Percentiles rank a stretch among this genome's conserved stretches.
Conservation (phyloP, 2,797 vertebrate genomes). For the Malurus leucopterus region DNA sequence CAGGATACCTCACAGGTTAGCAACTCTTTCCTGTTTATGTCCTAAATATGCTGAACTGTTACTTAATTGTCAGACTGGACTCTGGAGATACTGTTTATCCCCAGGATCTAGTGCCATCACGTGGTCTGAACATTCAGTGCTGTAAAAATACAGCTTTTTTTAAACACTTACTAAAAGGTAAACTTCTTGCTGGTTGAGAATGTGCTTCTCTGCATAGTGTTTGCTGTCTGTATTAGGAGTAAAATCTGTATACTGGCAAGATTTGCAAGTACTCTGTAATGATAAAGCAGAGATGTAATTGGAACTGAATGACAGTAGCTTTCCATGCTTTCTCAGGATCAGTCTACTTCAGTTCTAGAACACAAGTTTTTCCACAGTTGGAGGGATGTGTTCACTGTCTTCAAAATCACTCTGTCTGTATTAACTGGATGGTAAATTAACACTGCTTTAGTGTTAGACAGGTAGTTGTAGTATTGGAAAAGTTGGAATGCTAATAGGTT, state of each 20-base stretch:
- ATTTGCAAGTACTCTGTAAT: neutral
- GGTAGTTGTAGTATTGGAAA: neutral
- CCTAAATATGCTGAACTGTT: neutral
- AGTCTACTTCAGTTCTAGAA: neutral
- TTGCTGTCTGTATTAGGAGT: neutral
- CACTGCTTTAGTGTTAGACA: neutral
- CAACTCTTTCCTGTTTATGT: neutral
- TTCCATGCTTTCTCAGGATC: neutral
- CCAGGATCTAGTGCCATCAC: neutral
- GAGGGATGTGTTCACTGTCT: neutral
- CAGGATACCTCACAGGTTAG: constrained; percentile 96
- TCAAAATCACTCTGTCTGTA: neutral
- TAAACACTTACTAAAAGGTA: neutral
- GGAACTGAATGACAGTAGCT: neutral
- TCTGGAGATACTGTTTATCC: neutral
- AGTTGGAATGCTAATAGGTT: neutral
- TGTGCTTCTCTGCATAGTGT: neutral
- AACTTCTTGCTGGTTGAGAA: neutral
- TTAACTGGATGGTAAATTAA: neutral
- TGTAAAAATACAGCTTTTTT: neutral
- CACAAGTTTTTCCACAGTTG: neutral
- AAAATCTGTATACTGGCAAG: neutral
- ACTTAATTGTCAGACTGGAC: neutral
- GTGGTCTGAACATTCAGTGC: neutral
- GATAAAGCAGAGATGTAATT: neutral